Base-by-base conservation (phyloP, 2,113 vertebrate species). In the Hydrolagus affinis region DNA sequence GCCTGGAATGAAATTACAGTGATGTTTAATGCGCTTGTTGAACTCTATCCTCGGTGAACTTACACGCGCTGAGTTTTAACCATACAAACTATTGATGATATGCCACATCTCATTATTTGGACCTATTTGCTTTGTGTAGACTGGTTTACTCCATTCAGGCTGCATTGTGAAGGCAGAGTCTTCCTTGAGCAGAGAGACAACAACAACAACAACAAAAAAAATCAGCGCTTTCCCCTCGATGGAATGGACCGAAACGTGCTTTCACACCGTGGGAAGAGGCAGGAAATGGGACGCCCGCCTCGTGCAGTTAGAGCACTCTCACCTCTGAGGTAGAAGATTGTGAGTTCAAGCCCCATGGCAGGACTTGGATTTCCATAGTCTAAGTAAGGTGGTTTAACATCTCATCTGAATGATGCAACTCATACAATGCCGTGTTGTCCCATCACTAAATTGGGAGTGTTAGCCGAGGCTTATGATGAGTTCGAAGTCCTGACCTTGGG, bases 71-170 rank as follows among this genome's bases (percentile, higher is more conserved):
- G 70, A 11, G 70, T 71, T 72, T 86, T 91, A 87, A 59, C 87
- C 86, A 78, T 85, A 86, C 11, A 17, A 89, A 64, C 85, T 90
- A 83, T 87, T 90, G 91, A 90, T 86, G 78, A 89, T 89, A 88
- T 90, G 88, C 89, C 90, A 86, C 89, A 86, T 90, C 89, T 88
- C 87, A 90, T 93, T 88, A 87, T 85, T 87, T 87, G 90, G 90
- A n/a, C n/a, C n/a, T n/a, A n/a, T n/a, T n/a, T n/a, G n/a, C n/a
- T n/a, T n/a, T n/a, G n/a, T n/a, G n/a, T n/a, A n/a, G n/a, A 88
- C 86, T 9, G n/a, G 68, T 77, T 86, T 89, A 85, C 87, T 91
- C 86, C 88, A 85, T 86, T 59, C 87, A 87, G 87, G 87, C 86
- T 44, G 44, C 44, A 44, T 44, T 56, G 87, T 87, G 89, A 88